A percentile compares a stretch with the other conserved stretches of the same genome.
Conservation (phyloP, 2,113 vertebrate genomes). For the Sprattus sprattus region DNA sequence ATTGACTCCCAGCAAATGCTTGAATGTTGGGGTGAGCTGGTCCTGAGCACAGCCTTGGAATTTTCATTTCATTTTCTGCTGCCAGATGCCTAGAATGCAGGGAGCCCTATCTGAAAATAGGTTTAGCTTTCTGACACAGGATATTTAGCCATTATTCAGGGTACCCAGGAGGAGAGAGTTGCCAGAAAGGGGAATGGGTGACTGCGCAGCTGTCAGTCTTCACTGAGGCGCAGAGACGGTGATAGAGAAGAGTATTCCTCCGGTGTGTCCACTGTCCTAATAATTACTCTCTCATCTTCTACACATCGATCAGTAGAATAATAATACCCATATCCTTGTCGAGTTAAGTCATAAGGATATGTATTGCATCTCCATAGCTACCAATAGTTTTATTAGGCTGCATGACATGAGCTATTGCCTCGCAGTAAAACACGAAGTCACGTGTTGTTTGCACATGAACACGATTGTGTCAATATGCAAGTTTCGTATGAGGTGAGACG, state of each 20-base stretch:
- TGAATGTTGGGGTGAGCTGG: no score
- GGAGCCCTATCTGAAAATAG: not conserved
- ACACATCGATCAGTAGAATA: not conserved
- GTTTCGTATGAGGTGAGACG: not conserved
- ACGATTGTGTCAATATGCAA: conserved; percentile 5
- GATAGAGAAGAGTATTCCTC: not conserved
- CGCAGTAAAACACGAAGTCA: not conserved
- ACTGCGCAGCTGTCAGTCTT: not conserved
- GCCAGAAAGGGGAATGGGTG: not conserved
- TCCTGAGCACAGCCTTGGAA: not conserved
- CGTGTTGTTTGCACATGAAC: not conserved
- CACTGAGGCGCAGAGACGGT: not conserved
- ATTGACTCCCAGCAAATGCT: no score
- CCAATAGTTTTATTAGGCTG: not conserved
- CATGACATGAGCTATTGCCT: not conserved
- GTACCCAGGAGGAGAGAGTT: not conserved
- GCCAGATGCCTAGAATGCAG: not conserved
- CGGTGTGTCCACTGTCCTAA: not conserved
- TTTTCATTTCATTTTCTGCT: not conserved
- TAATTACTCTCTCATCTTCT: not conserved
- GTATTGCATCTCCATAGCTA: not conserved
- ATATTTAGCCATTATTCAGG: not conserved
- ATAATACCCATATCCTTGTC: not conserved
- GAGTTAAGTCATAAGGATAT: not conserved
- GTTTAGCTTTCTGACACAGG: not conserved